Conservation (phyloP, 2,113 vertebrate genomes). For the Pontoporia blainvillei region DNA sequence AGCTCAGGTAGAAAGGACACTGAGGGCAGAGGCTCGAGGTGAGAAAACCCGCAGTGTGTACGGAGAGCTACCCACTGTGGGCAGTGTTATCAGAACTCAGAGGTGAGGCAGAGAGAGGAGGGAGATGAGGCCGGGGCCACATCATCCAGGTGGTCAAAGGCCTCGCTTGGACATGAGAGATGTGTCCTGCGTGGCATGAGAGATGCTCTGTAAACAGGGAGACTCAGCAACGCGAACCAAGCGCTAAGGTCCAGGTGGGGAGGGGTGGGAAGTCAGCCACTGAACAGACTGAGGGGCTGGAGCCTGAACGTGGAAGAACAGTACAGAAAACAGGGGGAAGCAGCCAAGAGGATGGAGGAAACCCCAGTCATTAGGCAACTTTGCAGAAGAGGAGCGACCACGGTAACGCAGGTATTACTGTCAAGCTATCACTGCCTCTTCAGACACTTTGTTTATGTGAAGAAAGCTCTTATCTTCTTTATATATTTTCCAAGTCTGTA, state of each 20-base stretch:
- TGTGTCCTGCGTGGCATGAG: accelerated
- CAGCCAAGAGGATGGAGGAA: not conserved
- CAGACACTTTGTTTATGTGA: not conserved
- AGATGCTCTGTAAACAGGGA: not conserved
- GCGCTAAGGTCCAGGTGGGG: accelerated
- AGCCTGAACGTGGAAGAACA: not conserved
- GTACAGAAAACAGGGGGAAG: not conserved
- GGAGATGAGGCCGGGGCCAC: accelerated
- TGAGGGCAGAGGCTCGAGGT: not conserved
- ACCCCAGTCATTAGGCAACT: not conserved
- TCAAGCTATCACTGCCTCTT: not conserved
- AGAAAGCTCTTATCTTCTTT: not conserved
- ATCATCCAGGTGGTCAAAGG: accelerated
- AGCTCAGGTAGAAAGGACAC: not conserved
- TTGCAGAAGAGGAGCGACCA: no score
- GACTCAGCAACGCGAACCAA: accelerated
- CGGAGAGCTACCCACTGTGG: accelerated
- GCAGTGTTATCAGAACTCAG: not conserved
- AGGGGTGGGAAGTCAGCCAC: not conserved
- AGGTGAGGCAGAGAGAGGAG: no score
- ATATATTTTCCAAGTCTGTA: not conserved
- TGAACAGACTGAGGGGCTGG: no score
- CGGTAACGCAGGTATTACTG: not conserved
- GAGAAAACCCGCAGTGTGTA: not conserved
- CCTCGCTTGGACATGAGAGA: not conserved